phyloP scores from a whole-genome alignment of 2,113 vertebrate genomes.

The Trematomus loennbergii region DNA sequence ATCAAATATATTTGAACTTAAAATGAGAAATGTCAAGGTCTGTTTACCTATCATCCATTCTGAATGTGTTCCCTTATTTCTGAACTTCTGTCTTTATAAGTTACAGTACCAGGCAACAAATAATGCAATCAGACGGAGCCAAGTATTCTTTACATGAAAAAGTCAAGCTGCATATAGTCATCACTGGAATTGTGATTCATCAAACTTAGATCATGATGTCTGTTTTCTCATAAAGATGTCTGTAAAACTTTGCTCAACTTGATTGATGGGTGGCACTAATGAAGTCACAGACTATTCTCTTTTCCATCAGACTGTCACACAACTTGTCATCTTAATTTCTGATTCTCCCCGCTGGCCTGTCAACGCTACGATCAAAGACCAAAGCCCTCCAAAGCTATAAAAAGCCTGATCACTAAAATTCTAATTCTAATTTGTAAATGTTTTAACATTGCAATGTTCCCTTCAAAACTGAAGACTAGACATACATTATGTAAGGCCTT shows the following conservation, averaged over 20 bases:
- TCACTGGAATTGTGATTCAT: constrained; percentile 21
- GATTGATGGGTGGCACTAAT: constrained; percentile 64
- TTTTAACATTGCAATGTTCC: not conserved
- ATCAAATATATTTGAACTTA: not conserved
- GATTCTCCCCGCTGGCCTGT: constrained; percentile 33
- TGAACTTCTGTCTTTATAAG: not conserved
- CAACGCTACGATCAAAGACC: constrained; percentile 25
- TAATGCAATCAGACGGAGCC: not conserved
- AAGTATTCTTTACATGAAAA: not conserved
- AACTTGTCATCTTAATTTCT: constrained; percentile 55
- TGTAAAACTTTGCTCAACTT: constrained; percentile 41
- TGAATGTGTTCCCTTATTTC: not conserved
- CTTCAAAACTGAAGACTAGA: not conserved
- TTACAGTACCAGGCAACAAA: not conserved
- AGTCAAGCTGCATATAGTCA: not conserved
- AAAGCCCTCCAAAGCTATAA: constrained; percentile 10
- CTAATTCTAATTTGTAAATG: not conserved
- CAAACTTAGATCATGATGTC: constrained; percentile 17
- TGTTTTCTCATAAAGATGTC: constrained; percentile 53
- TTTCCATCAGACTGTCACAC: constrained; percentile 58
- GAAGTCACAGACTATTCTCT: constrained; percentile 46
- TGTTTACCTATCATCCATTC: not conserved
- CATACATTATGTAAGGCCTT: not conserved
- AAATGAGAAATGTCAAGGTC: not conserved
- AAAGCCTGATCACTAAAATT: constrained; percentile 13